phyloP scores from a whole-genome alignment of 2,888 invertebrate genomes.

The Masnerella sp. region DNA sequence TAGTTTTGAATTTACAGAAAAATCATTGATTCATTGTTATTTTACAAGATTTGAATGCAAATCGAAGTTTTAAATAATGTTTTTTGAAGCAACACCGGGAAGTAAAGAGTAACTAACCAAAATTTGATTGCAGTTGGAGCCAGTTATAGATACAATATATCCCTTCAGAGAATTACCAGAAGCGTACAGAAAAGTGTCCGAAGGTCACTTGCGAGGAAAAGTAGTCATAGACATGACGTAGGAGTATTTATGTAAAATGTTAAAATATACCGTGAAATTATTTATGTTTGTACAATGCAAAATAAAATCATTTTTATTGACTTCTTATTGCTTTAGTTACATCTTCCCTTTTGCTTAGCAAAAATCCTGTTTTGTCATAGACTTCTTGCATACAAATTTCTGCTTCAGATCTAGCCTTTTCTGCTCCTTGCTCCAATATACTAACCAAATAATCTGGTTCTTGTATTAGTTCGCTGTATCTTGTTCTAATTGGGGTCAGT shows the following conservation, averaged over 20 bases:
- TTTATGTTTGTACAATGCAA: neutral
- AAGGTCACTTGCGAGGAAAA: conserved; percentile 89
- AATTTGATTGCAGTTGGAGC: conserved; percentile 82
- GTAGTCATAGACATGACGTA: conserved; percentile 81
- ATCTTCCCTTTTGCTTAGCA: neutral
- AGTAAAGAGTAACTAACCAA: too few species aligned
- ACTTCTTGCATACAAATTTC: conserved; percentile 83
- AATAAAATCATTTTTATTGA: neutral
- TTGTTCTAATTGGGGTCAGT: conserved; percentile 84
- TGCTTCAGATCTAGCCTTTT: conserved; percentile 82
- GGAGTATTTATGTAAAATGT: too few species aligned
- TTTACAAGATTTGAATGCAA: too few species aligned
- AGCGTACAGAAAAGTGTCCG: conserved; percentile 83
- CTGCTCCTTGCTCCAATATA: conserved; percentile 82
- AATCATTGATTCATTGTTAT: too few species aligned
- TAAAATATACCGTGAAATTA: neutral
- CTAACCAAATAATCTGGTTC: conserved; percentile 82
- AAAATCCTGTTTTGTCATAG: conserved; percentile 81
- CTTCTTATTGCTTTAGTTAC: conserved; percentile 1
- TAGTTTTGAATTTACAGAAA: too few species aligned
- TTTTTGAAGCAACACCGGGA: too few species aligned
- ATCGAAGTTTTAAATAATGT: too few species aligned
- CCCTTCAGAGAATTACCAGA: conserved; percentile 84
- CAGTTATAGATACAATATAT: conserved; percentile 86
- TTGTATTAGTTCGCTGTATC: conserved; percentile 80